Evolutionary conservation across 1,140 invertebrate genomes (phyloP).

Genomic region (Drosophila lowei): DNA sequence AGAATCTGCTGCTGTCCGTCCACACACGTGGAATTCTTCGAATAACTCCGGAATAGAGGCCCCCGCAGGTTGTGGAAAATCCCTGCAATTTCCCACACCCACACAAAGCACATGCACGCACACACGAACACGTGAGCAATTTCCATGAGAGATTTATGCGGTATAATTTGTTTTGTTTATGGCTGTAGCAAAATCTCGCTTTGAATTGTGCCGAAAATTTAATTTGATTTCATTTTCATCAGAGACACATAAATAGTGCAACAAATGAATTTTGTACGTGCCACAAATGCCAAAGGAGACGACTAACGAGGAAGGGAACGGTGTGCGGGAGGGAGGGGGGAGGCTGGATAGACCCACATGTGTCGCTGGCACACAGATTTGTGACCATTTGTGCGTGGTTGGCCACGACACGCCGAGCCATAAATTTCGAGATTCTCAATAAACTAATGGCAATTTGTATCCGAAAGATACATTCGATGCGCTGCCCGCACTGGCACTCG

Average conservation of each 20-base stretch:
- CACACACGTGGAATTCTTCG: too few species aligned
- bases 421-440: constrained; percentile 77
- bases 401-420: constrained; percentile 68
- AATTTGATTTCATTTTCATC: constrained; percentile 81
- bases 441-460: constrained; percentile 81
- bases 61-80: constrained; percentile 9
- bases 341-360: constrained; percentile 43
- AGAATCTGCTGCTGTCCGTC: too few species aligned
- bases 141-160: constrained; percentile 27
- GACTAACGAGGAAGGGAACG: too few species aligned
- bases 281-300: constrained; percentile 66
- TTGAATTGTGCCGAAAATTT: constrained; percentile 79
- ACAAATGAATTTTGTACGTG: constrained; percentile 79
- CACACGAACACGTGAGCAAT: constrained; percentile 19
- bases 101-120: constrained; percentile 4
- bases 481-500: constrained; percentile 27
- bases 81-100: constrained; percentile 26
- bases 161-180: constrained; percentile 39
- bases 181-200: constrained; percentile 51
- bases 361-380: constrained; percentile 64
- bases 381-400: constrained; percentile 77
- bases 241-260: constrained; percentile 73
- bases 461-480: constrained; percentile 66
- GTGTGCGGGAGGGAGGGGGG: neutral
- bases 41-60: too few species aligned